A percentile compares a stretch with the other conserved stretches of the same genome.
Conservation (phyloP, 2,888 invertebrate species). For the Lysandra bellargus region DNA sequence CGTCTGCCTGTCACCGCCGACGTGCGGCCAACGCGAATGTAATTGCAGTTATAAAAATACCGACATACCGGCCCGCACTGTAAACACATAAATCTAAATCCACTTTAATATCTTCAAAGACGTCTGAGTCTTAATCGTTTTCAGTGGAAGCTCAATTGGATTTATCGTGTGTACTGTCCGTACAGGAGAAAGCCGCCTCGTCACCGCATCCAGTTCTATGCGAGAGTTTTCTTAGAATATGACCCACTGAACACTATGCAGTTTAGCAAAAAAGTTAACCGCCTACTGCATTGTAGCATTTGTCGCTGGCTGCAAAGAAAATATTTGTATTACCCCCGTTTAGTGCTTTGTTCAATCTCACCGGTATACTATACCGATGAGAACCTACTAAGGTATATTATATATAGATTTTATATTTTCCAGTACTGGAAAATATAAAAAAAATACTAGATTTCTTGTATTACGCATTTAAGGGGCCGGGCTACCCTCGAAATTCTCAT, state of each 20-base stretch:
- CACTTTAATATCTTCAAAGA: conserved; percentile 38
- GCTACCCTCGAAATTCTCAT: too few species aligned
- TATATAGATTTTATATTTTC: too few species aligned
- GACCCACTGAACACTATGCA: conserved; percentile 48
- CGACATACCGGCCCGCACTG: conserved; percentile 41
- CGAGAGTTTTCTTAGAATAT: conserved; percentile 49
- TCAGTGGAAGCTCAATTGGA: conserved; percentile 34
- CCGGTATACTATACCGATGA: too few species aligned
- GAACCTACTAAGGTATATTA: too few species aligned
- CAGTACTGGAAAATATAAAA: background rate
- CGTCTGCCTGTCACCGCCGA: conserved; percentile 37
- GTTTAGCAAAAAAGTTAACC: conserved; percentile 33
- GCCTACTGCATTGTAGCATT: conserved; percentile 7
- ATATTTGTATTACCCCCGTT: background rate
- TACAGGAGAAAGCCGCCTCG: conserved; percentile 42
- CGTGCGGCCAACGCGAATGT: conserved; percentile 42
- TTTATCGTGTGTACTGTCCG: conserved; percentile 21
- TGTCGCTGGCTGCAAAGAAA: background rate
- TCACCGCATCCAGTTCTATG: conserved; percentile 49
- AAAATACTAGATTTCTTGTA: background rate
- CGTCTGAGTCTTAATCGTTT: conserved; percentile 38
- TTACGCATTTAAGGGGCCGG: background rate
- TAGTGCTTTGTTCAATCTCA: background rate
- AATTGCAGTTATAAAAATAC: conserved; percentile 48
- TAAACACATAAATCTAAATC: conserved; percentile 44